A percentile compares a stretch with the other conserved stretches of the same genome.
Conservation (phyloP, 2,888 invertebrate species). For the Ecliptopera silaceata region DNA sequence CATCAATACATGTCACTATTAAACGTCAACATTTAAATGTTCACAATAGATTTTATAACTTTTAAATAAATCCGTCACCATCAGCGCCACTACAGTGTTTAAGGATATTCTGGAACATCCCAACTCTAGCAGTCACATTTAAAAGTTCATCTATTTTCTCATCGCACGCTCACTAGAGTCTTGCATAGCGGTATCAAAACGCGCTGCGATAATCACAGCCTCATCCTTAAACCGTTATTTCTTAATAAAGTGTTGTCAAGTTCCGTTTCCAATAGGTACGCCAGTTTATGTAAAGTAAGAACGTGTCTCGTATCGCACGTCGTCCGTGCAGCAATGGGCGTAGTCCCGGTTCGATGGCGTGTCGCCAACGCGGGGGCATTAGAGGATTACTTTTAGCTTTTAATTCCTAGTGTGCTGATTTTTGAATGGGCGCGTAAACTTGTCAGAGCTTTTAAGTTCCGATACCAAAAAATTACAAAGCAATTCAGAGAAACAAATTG, state of each 20-base stretch:
- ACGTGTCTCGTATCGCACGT: conserved; percentile 3
- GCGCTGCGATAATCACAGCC: no score
- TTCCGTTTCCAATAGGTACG: no score
- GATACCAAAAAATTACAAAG: background rate
- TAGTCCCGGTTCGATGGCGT: conserved; percentile 19
- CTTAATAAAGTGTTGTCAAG: no score
- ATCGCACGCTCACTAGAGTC: background rate
- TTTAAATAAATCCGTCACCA: background rate
- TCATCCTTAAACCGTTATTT: no score
- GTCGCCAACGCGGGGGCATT: conserved; percentile 23
- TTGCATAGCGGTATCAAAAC: background rate
- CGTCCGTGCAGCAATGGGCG: conserved; percentile 4
- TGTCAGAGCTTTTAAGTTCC: background rate
- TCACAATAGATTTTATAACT: background rate
- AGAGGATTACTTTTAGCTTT: conserved; percentile 23
- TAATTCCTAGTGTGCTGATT: conserved; percentile 12
- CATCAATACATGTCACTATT: background rate
- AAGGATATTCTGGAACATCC: no score
- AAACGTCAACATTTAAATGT: background rate
- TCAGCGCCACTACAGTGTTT: background rate
- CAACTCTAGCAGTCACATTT: no score
- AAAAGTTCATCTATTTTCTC: background rate
- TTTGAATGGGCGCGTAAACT: conserved; percentile 36
- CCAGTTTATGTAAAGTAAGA: background rate
- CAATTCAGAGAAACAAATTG: background rate